Base-by-base conservation (phyloP, 2,888 invertebrate species). In the Drosophila borborema region DNA sequence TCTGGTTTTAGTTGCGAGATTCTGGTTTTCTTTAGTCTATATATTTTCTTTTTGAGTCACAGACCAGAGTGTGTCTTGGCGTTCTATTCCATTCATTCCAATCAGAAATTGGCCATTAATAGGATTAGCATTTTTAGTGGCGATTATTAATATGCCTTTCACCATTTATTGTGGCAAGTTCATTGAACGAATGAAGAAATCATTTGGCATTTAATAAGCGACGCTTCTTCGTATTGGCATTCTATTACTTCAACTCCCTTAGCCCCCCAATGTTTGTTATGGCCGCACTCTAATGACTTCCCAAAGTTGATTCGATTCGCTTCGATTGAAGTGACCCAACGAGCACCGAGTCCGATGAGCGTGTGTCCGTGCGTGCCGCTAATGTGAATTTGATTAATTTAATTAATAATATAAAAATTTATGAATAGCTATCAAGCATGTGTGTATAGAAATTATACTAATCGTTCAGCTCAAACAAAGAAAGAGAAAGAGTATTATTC, bases 331-430 rank as follows among this genome's bases (percentile, higher is more conserved):
- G 66, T 69, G 72, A 55, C 62, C 63, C 59, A 72, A 59, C 54
- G 61, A 56, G 53, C 38, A 14, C 28, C 43, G 28, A 38, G 40
- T 20, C 20, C 20, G 58, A 16, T 3, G 20, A 12, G 12, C 43
- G 43, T 45, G 41, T 31, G 43, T 49, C n/a, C 56, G 60, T 71
- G 74, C 81, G 84, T 80, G 83, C 78, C 71, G 71, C 73, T 84
- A 89, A 84, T 84, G 87, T 83, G 73, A 71, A 75, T 85, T 87
- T 89, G 76, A 89, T 85, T 89, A 85, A 85, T 89, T 89, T 76
- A 85, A 89, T 89, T 85, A 87, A 87, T 89, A 85, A 74, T 79
- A 71, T 69, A 36, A 60, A 69, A 55, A 62, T 63, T 63, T 74
- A 60, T 76, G 75, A 51, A 68, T 72, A 84, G 74, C 66, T 53